These are phyloP conservation scores for Limnephilus auricula DNA, from an alignment of 2,888 invertebrate species.

Conservation along the genomic window DNA sequence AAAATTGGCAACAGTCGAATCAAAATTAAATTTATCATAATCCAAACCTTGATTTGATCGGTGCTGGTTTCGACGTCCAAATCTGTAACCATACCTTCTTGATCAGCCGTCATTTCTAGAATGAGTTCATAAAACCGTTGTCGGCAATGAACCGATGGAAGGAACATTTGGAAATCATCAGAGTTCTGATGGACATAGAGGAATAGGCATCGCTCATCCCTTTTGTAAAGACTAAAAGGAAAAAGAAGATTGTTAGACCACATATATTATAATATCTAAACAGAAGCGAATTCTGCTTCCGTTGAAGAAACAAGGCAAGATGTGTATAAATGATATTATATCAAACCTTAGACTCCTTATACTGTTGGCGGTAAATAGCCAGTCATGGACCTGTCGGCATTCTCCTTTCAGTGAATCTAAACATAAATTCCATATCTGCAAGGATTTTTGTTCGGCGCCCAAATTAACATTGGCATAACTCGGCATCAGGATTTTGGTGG, in stretches of 20 bases:
- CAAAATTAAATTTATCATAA: not conserved
- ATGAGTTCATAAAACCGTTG: slow-evolving; percentile 91
- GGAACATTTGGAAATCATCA: slow-evolving; percentile 98
- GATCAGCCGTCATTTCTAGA: slow-evolving; percentile 91
- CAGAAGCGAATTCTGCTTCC: not conserved
- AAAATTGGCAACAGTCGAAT: not conserved
- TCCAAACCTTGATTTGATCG: slow-evolving; percentile 84
- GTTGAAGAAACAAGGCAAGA: not conserved
- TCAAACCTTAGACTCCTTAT: slow-evolving; percentile 90
- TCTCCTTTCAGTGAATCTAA: slow-evolving; percentile 85
- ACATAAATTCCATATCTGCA: slow-evolving; percentile 93
- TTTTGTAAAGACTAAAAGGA: slow-evolving; percentile 89
- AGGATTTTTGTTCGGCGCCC: slow-evolving; percentile 94
- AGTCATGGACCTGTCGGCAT: slow-evolving; percentile 93
- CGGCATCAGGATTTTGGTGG: slow-evolving; percentile 95
- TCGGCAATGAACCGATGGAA: slow-evolving; percentile 92
- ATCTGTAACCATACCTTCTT: slow-evolving; percentile 87
- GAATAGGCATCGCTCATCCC: slow-evolving; percentile 96
- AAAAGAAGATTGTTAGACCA: slow-evolving; percentile 20
- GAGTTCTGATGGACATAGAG: slow-evolving; percentile 98
- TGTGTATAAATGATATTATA: not conserved
- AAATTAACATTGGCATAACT: slow-evolving; percentile 97
- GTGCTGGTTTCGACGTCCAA: slow-evolving; percentile 86
- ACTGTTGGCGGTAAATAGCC: slow-evolving; percentile 94
- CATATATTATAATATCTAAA: not conserved